These are phyloP conservation scores for Pseudococcus viburni DNA, from an alignment of 2,888 invertebrate species.

Conservation along the genomic window DNA sequence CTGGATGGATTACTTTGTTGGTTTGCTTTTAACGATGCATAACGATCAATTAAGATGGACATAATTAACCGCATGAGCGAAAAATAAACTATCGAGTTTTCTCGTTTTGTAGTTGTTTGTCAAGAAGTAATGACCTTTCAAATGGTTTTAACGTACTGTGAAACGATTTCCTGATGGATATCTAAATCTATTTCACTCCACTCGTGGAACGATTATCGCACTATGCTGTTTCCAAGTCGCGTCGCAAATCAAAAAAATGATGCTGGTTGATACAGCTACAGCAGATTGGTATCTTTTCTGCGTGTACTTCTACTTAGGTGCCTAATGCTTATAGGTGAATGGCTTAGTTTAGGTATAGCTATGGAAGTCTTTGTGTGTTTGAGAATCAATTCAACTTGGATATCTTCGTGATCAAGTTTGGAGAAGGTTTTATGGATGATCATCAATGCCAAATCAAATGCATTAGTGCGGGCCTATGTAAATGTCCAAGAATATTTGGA, in stretches of 20 bases:
- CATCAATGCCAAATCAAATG: not conserved
- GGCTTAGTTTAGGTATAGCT: not conserved
- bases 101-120: conserved; percentile 33
- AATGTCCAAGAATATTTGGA: not conserved
- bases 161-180: conserved; percentile 34
- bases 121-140: conserved; percentile 29
- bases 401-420: not conserved
- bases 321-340: not conserved
- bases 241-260: conserved; percentile 8
- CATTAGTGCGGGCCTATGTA: not conserved
- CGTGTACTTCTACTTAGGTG: not conserved
- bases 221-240: not conserved
- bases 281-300: not conserved
- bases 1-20: conserved; percentile 40
- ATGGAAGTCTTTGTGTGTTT: not conserved
- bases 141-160: conserved; percentile 12
- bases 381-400: not conserved
- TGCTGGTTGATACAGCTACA: not conserved
- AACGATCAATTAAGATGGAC: conserved; percentile 51
- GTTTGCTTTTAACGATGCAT: conserved; percentile 21
- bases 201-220: not conserved
- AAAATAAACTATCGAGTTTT: conserved; percentile 31
- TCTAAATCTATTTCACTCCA: not conserved
- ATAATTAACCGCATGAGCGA: conserved; percentile 30
- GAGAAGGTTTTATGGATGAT: not conserved